Evolutionary conservation across 1,140 invertebrate species (phyloP), one percentile per base, ranked within the genome.

Genomic region (Formica selysi): DNA sequence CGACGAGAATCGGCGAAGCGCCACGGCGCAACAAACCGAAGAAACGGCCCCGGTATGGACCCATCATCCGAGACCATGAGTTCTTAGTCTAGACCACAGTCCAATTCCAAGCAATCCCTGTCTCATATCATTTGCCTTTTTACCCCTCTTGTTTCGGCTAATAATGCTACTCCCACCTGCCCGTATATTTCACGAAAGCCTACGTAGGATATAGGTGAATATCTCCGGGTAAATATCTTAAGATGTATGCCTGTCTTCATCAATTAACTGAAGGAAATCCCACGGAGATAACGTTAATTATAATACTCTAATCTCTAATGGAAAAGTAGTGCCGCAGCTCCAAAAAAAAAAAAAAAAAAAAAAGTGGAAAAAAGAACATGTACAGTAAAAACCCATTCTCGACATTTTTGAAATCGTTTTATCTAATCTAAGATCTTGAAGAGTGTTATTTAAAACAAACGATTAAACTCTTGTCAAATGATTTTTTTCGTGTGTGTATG

Each of bases 21-120:
- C 67, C 78, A 73, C 19, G 51, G 79, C 29, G 79, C 51, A 61
- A 32, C 54, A 51, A 84, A 85, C 51, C 57, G 68, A 86, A 80
- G 62, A 70, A 79, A 22, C 51, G 48, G 61, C 80, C 84, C 38
- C n/a, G 36, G 38, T 44, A 32, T 57, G 22, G 44, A 13, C 78
- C 22, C 64, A 70, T 70, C 78, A 80, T 80, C 78, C 78, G 10
- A 38, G 29, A 65, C 41, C 19, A 41, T 51, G 64, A 41, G 13
- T 32, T 41, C 76, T 64, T 64, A 32, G 41, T 22, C 76, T 59
- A n/a, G 13, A 61, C 54, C 64, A 48, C 65, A 32, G 29, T 80
- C 74, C 81, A 86, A 83, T 83, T 83, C 74, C 81, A 44, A 54
- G 62, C 83, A 62, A 79, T 68, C 44, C 68, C 68, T 74, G 51